Evolutionary conservation across 2,888 invertebrate species (phyloP).

Genomic region (Zaprionus obscuricornis): DNA sequence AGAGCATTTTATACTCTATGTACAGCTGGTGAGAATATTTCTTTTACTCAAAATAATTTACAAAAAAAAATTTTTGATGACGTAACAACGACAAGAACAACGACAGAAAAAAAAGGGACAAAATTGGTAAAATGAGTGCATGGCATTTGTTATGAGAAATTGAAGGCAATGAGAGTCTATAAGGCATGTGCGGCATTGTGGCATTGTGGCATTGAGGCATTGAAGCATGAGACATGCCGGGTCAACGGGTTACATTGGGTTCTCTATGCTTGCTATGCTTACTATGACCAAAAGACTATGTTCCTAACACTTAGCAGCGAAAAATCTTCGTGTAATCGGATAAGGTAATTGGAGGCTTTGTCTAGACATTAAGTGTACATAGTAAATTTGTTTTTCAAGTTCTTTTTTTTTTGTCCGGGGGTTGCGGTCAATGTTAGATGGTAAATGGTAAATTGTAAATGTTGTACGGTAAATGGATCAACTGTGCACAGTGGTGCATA

Average conservation of each 20-base stretch:
- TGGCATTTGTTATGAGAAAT: no score
- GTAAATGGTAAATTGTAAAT: conserved; percentile 41
- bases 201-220: no score
- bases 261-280: no score
- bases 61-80: conserved; percentile 66
- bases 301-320: conserved; percentile 59
- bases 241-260: conserved; percentile 59
- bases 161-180: no score
- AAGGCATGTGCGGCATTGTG: no score
- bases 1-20: conserved; percentile 65
- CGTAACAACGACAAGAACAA: conserved; percentile 40
- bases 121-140: conserved; percentile 62
- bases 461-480: not conserved
- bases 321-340: conserved; percentile 82
- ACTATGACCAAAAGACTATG: not conserved
- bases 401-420: no score
- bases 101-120: conserved; percentile 49
- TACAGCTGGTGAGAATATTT: conserved; percentile 63
- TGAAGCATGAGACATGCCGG: conserved; percentile 48
- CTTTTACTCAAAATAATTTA: conserved; percentile 63
- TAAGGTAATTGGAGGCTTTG: conserved; percentile 83
- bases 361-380: conserved; percentile 83
- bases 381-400: conserved; percentile 72
- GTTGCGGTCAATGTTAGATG: conserved; percentile 27
- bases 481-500: conserved; percentile 34